Base-by-base conservation (phyloP, 2,888 invertebrate species). In the Chrysina gloriosa region DNA sequence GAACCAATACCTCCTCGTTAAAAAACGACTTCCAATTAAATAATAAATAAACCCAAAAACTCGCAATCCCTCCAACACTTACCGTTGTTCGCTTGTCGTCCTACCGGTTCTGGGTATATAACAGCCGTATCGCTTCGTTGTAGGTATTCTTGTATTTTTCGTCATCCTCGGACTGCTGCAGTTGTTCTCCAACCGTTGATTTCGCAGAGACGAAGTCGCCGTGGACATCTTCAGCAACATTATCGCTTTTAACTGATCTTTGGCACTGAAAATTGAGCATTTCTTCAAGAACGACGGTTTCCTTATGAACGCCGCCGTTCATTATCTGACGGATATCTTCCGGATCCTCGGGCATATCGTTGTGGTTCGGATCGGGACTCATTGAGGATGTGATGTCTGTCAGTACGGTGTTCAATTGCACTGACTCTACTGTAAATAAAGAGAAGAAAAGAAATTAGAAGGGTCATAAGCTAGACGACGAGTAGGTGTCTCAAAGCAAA, bases 121-220 rank as follows among this genome's bases (percentile, higher is more conserved):
- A 86, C 85, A 16, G 85, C 86, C 3, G 86, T 86, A 76, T 86
- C 85, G 68, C 83, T 83, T 66, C 86, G 79, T 70, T 81, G 81
- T 75, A 86, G 79, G 75, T 84, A 84, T 75, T 85, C 85, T 71
- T 83, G 78, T 45, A 86, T 84, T 72, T 81, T 81, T 83, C 83
- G 39, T 83, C 82, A 54, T 83, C 82, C 61, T 79, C 78, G 4
- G 71, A 70, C 25, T 47, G 69, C 25, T 76, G 77, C 56, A 77
- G 69, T 29, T 76, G 77, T 63, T 77, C 78, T 2, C 76, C 79
- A 21, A 77, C 75, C 6, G 77, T 78, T 14, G 79, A 77, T 66
- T 77, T 78, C 7, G 72, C 78, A 2, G 78, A 78, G 29, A 76
- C 72, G 47, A 74, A 70, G 36, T 76, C 77, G 63, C 75, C 72